Percentiles rank a stretch among this genome's conserved stretches.
Evolutionary conservation across 2,113 vertebrate genomes (phyloP).

Genomic region (Rutilus rutilus): DNA sequence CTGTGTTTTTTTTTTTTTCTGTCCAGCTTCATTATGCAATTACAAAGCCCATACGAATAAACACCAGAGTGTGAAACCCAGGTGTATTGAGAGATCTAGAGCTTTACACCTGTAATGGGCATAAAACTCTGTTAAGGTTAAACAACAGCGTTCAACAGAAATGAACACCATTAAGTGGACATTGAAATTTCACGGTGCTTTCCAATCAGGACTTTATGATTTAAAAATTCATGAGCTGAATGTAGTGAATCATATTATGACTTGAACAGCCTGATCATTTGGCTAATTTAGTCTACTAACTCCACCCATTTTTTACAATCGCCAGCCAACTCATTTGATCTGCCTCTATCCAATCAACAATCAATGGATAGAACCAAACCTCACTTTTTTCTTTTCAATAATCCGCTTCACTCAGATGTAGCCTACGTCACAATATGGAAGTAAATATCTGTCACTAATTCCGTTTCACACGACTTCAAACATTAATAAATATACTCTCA

Average conservation of each 20-base stretch:
- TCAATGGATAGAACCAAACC: too few species aligned
- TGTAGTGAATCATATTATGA: not conserved
- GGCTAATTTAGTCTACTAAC: not conserved
- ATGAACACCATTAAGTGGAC: not conserved
- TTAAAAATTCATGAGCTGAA: conserved; percentile 12
- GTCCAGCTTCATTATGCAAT: conserved; percentile 69
- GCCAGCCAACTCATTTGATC: too few species aligned
- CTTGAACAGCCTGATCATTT: not conserved
- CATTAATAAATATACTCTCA: too few species aligned
- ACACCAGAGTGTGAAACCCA: conserved; percentile 3
- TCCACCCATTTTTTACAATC: too few species aligned
- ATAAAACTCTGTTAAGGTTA: not conserved
- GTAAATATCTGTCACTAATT: too few species aligned
- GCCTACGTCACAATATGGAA: too few species aligned
- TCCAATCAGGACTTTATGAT: not conserved
- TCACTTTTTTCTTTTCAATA: too few species aligned
- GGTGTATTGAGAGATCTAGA: conserved; percentile 33
- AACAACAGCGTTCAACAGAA: not conserved
- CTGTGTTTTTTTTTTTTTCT: conserved; percentile 59
- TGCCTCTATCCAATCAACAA: too few species aligned
- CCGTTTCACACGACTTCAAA: too few species aligned
- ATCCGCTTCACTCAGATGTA: too few species aligned
- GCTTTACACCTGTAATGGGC: not conserved
- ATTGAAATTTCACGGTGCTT: not conserved
- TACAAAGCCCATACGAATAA: conserved; percentile 57